Percentiles rank a stretch among this genome's conserved stretches.
Evolutionary conservation across 2,113 vertebrate genomes (phyloP).

Genomic region (Triplophysa siluroides): DNA sequence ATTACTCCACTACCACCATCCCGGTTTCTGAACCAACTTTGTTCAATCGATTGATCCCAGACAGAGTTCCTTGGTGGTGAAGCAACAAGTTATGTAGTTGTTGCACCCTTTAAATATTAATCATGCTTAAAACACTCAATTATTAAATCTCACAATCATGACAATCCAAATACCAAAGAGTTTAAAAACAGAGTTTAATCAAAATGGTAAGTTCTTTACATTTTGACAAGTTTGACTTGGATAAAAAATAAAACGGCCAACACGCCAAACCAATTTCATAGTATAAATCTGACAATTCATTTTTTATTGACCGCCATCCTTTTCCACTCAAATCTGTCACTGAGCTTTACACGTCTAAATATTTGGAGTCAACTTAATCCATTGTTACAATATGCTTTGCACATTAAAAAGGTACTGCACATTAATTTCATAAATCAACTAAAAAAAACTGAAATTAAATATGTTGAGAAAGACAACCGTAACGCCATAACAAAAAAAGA

Average conservation of each 20-base stretch:
- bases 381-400: slow-evolving; percentile 73
- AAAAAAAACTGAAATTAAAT: slow-evolving; percentile 58
- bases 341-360: slow-evolving; percentile 12
- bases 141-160: background rate
- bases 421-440: slow-evolving; percentile 69
- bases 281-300: background rate
- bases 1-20: no score
- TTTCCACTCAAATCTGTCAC: background rate
- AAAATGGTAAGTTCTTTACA: slow-evolving; percentile 23
- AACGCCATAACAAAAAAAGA: slow-evolving; percentile 52
- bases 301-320: background rate
- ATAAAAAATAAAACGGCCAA: background rate
- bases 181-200: slow-evolving; percentile 30
- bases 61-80: no score
- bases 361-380: slow-evolving; percentile 53
- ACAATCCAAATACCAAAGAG: background rate
- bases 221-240: slow-evolving; percentile 19
- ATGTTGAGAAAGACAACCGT: background rate
- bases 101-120: no score
- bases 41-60: no score
- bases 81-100: no score
- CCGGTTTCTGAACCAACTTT: no score
- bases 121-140: no score
- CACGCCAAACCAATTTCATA: slow-evolving; percentile 1
- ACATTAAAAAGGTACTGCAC: slow-evolving; percentile 68